phyloP scores from a whole-genome alignment of 2,888 invertebrate genomes.

The Pediacus dermestoides region DNA sequence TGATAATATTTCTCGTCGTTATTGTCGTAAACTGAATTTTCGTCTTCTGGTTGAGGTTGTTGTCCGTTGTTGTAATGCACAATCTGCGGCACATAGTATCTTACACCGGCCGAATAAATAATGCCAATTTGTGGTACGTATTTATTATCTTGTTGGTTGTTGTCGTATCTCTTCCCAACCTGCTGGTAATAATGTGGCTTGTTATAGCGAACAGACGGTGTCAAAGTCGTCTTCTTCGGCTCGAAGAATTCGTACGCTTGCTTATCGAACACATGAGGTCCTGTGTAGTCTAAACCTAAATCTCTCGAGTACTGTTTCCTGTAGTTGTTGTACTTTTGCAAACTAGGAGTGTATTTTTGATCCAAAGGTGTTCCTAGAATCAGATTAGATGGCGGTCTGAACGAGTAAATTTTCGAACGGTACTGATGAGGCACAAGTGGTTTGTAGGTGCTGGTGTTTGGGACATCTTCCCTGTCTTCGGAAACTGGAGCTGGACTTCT shows the following conservation, averaged over 20 bases:
- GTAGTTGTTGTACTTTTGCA: constrained; percentile 37
- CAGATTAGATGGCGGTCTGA: constrained; percentile 39
- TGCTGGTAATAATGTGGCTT: constrained; percentile 26
- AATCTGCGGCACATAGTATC: constrained; percentile 48
- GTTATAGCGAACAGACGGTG: constrained; percentile 31
- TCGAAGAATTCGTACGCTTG: constrained; percentile 42
- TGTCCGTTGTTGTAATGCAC: constrained; percentile 28
- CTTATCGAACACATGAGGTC: constrained; percentile 46
- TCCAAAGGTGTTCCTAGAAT: constrained; percentile 46
- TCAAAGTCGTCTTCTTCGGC: constrained; percentile 29
- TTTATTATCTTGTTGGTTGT: constrained; percentile 16
- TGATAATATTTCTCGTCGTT: constrained; percentile 41
- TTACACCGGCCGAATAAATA: constrained; percentile 45
- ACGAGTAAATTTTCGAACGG: constrained; percentile 36
- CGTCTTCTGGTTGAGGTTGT: constrained; percentile 24
- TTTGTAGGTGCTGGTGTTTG: constrained; percentile 43
- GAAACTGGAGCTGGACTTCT: constrained; percentile 44
- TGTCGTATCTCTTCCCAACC: constrained; percentile 2
- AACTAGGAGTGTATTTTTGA: constrained; percentile 40
- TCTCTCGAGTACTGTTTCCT: constrained; percentile 37
- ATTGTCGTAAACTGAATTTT: constrained; percentile 46
- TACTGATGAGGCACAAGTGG: constrained; percentile 43
- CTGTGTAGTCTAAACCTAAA: constrained; percentile 42
- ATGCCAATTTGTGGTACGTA: constrained; percentile 47
- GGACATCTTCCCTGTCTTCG: constrained; percentile 42